A percentile compares a stretch with the other conserved stretches of the same genome.
These are phyloP conservation scores for Tinea semifulvella DNA, from an alignment of 2,888 invertebrate genomes.

Conservation along the genomic window DNA sequence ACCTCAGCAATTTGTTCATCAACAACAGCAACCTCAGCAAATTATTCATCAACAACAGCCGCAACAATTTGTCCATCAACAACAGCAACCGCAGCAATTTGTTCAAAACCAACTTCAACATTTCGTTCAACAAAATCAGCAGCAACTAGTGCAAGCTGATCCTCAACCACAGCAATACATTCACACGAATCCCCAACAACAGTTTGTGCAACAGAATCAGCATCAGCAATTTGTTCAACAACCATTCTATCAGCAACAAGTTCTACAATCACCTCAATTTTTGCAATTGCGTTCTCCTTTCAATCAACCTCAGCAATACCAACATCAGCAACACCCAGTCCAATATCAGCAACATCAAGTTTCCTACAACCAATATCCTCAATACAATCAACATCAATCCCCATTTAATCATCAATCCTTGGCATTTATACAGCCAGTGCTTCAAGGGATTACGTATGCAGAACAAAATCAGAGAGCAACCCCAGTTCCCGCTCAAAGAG, in stretches of 20 bases:
- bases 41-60: neutral
- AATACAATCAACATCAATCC: slow-evolving; percentile 16
- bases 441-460: slow-evolving; percentile 19
- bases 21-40: neutral
- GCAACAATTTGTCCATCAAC: neutral
- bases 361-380: slow-evolving; percentile 15
- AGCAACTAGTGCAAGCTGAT: neutral
- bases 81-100: neutral
- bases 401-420: slow-evolving; percentile 17
- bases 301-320: slow-evolving; percentile 12
- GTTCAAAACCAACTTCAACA: neutral
- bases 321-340: slow-evolving; percentile 16
- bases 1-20: neutral
- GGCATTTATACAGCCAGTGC: slow-evolving; percentile 18
- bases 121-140: neutral
- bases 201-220: neutral
- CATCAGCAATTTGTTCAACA: neutral
- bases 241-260: slow-evolving; percentile 1
- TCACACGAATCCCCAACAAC: neutral
- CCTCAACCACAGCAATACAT: neutral
- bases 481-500: slow-evolving; percentile 19
- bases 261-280: slow-evolving; percentile 18
- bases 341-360: slow-evolving; percentile 15
- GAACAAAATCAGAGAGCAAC: slow-evolving; percentile 13
- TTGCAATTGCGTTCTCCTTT: slow-evolving; percentile 14